phyloP scores from a whole-genome alignment of 2,113 vertebrate species.

The Stictonetta naevosa region DNA sequence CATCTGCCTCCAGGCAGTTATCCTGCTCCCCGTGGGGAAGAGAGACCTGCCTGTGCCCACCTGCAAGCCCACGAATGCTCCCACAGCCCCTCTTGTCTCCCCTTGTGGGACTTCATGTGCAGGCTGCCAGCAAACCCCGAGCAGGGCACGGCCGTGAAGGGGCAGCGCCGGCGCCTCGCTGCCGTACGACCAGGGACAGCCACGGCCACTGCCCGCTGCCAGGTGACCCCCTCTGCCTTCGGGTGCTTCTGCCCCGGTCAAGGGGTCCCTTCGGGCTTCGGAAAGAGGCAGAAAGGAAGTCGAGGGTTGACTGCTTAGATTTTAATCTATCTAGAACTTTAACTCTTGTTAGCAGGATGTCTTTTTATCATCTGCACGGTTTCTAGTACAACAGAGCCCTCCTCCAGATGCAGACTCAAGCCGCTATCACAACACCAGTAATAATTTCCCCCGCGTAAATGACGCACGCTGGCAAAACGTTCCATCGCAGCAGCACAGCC shows the following conservation, averaged over 20 bases:
- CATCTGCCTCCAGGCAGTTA: not conserved
- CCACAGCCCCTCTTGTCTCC: not conserved
- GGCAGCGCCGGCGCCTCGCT: fast-evolving
- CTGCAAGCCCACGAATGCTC: not conserved
- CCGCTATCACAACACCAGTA: not conserved
- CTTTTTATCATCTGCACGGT: not conserved
- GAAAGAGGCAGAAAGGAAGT: not conserved
- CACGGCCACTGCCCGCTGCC: fast-evolving
- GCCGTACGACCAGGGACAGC: fast-evolving
- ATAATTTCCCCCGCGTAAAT: not conserved
- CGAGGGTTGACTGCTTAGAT: not conserved
- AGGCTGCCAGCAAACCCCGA: not conserved
- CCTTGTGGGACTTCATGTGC: fast-evolving
- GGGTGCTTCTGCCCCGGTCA: not conserved
- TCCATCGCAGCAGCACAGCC: not conserved
- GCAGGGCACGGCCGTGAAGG: fast-evolving
- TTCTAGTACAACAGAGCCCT: not conserved
- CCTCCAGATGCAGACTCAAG: not conserved
- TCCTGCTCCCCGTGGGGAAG: fast-evolving
- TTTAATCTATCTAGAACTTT: not conserved
- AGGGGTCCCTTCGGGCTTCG: fast-evolving
- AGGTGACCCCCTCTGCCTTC: not conserved
- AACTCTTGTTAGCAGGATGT: not conserved
- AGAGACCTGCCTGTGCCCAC: not conserved
- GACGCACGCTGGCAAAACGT: not conserved